Evolutionary conservation across 1,140 invertebrate genomes (phyloP).

Genomic region (Cryptotermes secundus): DNA sequence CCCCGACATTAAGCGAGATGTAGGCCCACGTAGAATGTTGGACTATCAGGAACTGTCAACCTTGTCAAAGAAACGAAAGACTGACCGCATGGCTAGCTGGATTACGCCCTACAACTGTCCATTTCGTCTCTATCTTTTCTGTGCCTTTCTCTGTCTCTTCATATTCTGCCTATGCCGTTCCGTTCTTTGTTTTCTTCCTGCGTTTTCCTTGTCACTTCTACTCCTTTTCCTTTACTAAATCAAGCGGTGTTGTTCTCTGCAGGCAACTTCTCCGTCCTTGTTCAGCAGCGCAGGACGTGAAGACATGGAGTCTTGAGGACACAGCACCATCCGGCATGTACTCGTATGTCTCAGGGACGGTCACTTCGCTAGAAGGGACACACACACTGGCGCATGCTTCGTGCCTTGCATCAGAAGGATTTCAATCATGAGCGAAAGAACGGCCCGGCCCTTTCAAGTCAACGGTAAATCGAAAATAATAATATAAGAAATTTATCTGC

Average conservation of each 20-base stretch:
- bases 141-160: neutral
- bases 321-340: no score
- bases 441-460: no score
- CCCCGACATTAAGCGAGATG: no score
- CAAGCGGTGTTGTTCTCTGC: neutral
- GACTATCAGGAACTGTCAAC: neutral
- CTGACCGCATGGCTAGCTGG: neutral
- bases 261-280: neutral
- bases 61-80: neutral
- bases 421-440: no score
- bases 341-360: neutral
- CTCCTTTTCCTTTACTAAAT: neutral
- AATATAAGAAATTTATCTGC: no score
- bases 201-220: neutral
- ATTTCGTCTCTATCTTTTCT: neutral
- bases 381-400: no score
- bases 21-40: no score
- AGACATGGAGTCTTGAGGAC: neutral
- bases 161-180: neutral
- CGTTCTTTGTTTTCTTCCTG: neutral
- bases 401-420: no score
- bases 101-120: neutral
- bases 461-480: no score
- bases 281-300: neutral
- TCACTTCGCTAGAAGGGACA: no score